Percentiles rank a stretch among this genome's conserved stretches.
Conservation (phyloP, 2,113 vertebrate species). For the Cyprinodon tularosa region DNA sequence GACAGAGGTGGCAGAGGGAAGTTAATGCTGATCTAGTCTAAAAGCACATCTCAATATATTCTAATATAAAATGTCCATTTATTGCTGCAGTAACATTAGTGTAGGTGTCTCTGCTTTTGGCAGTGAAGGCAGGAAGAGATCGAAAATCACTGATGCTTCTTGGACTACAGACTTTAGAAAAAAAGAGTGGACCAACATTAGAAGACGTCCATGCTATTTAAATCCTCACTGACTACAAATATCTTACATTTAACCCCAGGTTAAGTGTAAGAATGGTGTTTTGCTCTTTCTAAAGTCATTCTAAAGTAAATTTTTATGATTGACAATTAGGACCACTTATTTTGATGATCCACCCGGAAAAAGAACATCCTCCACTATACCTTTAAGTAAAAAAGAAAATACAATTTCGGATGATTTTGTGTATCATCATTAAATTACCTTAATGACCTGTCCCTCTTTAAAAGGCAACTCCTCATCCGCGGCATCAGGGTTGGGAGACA, state of each 20-base stretch:
- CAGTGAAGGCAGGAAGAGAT: background rate
- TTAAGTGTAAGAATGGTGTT: background rate
- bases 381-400: background rate
- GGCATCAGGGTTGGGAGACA: constrained; percentile 97
- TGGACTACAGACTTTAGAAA: background rate
- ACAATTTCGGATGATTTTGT: background rate
- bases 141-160: background rate
- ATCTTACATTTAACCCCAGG: background rate
- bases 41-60: background rate
- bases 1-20: background rate
- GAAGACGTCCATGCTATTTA: background rate
- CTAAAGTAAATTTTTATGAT: too few relatives aligned
- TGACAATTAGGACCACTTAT: too few relatives aligned
- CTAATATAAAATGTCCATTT: background rate
- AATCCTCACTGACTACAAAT: background rate
- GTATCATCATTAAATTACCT: constrained; percentile 77
- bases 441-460: constrained; percentile 97
- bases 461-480: constrained; percentile 95
- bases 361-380: too few relatives aligned
- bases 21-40: background rate
- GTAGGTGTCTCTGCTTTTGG: background rate
- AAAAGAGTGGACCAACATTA: background rate
- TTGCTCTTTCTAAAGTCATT: background rate
- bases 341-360: too few relatives aligned
- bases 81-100: background rate